phyloP scores from a whole-genome alignment of 2,113 vertebrate genomes.

The Chionodraco myersi region DNA sequence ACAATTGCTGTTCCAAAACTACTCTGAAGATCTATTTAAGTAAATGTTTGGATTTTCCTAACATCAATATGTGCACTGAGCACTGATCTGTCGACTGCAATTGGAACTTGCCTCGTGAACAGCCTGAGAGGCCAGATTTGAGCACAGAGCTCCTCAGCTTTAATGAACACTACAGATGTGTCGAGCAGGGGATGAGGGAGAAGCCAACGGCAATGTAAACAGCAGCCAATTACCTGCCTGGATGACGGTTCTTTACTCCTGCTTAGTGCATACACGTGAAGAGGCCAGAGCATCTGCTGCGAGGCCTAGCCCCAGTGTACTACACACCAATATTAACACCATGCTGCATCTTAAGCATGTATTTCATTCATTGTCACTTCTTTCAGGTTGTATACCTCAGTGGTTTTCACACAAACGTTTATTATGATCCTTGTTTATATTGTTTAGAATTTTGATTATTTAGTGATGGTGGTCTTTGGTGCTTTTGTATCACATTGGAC shows the following conservation, averaged over 20 bases:
- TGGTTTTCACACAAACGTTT: neutral
- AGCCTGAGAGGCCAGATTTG: conserved; percentile 63
- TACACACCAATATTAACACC: conserved; percentile 15
- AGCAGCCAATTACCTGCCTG: conserved; percentile 81
- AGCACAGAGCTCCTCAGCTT: conserved; percentile 52
- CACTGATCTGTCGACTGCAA: conserved; percentile 13
- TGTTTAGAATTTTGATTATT: neutral
- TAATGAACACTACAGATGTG: conserved; percentile 81
- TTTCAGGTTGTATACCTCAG: neutral
- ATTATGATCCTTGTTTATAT: neutral
- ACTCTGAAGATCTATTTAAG: conserved; percentile 13
- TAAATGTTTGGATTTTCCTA: conserved; percentile 6
- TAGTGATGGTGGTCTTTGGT: neutral
- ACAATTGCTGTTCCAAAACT: neutral
- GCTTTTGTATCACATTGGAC: neutral
- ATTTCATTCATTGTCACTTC: neutral
- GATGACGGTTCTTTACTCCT: conserved; percentile 70
- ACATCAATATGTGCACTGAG: conserved; percentile 29
- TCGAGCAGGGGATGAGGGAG: conserved; percentile 58
- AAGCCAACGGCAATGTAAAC: conserved; percentile 72
- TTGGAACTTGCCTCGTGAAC: conserved; percentile 50
- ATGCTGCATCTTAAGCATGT: conserved; percentile 6
- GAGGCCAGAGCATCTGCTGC: conserved; percentile 60
- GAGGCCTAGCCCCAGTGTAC: conserved; percentile 2
- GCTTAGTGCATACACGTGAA: conserved; percentile 51